phyloP scores from a whole-genome alignment of 2,797 vertebrate species.

The Neosilurus hyrtlii region DNA sequence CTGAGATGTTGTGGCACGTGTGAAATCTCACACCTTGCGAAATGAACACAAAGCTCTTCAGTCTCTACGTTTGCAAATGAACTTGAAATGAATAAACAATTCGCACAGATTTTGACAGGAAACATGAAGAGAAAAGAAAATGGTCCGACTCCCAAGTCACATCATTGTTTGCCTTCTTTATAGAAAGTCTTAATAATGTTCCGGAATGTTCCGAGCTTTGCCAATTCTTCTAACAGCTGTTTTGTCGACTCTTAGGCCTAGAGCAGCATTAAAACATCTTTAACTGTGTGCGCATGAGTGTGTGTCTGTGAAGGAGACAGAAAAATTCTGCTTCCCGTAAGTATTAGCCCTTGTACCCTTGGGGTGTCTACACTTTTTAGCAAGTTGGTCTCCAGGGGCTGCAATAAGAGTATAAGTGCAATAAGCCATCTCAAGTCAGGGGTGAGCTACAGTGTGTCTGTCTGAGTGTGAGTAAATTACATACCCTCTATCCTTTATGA shows the following conservation, averaged over 20 bases:
- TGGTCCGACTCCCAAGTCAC: slow-evolving; percentile 19
- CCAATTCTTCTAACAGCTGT: slow-evolving; percentile 65
- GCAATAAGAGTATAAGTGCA: not conserved
- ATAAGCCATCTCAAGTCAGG: slow-evolving; percentile 26
- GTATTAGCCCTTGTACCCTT: slow-evolving; percentile 11
- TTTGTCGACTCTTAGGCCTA: slow-evolving; percentile 29
- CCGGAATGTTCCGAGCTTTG: slow-evolving; percentile 56
- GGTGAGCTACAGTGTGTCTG: slow-evolving; percentile 23
- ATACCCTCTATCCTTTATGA: slow-evolving; percentile 37
- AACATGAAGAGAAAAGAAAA: slow-evolving; percentile 24
- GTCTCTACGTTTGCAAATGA: not conserved
- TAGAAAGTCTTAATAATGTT: slow-evolving; percentile 52
- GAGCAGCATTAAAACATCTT: not conserved
- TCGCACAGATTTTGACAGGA: slow-evolving; percentile 24
- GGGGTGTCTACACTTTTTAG: slow-evolving; percentile 15
- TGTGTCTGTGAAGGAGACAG: slow-evolving; percentile 10
- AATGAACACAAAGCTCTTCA: slow-evolving; percentile 1
- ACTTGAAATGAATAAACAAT: slow-evolving; percentile 3
- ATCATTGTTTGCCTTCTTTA: slow-evolving; percentile 59
- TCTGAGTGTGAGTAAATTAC: slow-evolving; percentile 40
- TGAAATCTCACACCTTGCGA: slow-evolving; percentile 11
- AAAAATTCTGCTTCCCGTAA: slow-evolving; percentile 27
- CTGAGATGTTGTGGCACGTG: slow-evolving; percentile 23
- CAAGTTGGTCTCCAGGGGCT: slow-evolving; percentile 21
- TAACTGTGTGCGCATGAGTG: slow-evolving; percentile 1